Base-by-base conservation (phyloP, 2,113 vertebrate species). In the Vidua macroura region DNA sequence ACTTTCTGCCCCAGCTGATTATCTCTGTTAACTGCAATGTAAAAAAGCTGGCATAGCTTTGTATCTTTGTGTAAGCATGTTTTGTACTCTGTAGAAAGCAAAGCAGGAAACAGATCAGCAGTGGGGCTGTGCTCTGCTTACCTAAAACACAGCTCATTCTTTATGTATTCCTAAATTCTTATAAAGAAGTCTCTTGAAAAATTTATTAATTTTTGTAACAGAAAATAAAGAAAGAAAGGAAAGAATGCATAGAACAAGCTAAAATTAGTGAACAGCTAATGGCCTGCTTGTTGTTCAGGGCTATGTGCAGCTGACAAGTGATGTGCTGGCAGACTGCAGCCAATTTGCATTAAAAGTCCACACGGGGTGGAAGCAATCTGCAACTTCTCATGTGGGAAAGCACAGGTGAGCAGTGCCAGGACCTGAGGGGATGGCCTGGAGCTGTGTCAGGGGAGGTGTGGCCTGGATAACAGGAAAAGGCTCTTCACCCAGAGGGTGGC, bases 181-280 rank as follows among this genome's bases (percentile, higher is more conserved):
- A 51, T 52, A 56, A 74, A 58, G 28, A 89, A 91, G 13, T 6
- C 10, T 77, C 30, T 73, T 59, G 28, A 60, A 68, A 63, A 7
- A 2, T 14, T 12, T 18, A 28, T 28, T 49, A 56, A 18, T 72
- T 92, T 83, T 81, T 56, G 19, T 69, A 30, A 31, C 21, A 64
- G 23, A 80, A 88, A 78, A 84, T 53, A 58, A 83, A 31, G 11
- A 55, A 24, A 46, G 24, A 33, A 55, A 15, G 6, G 8, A 30
- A 68, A 31, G 62, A 69, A 82, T 67, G 17, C 49, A 49, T 43
- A 70, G 48, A 80, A 44, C 3, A 69, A 73, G 22, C 55, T 87
- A 87, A 91, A 93, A 87, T 89, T 89, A 92, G 67, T 35, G 89
- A 60, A 9, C 39, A 67, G 63, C 74, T 93, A 64, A 82, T 67